Percentiles rank a stretch among this genome's conserved stretches.
These are phyloP conservation scores for Ectobius pallidus DNA, from an alignment of 2,888 invertebrate species.

Conservation along the genomic window DNA sequence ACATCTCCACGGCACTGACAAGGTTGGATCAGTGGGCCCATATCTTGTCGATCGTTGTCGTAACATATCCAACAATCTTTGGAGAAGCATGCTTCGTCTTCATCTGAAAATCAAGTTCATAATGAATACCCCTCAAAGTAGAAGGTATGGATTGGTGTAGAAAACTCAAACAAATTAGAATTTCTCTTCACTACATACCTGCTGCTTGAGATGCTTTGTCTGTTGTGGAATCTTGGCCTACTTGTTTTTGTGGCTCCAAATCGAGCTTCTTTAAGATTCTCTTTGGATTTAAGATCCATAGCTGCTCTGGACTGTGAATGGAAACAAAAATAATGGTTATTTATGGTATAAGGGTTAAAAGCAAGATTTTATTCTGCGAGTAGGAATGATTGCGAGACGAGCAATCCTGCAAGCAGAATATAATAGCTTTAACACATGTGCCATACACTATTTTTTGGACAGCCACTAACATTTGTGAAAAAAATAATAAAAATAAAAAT, in stretches of 20 bases:
- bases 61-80: conserved; percentile 95
- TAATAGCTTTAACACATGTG: too few species aligned
- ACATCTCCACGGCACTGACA: conserved; percentile 92
- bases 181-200: too few species aligned
- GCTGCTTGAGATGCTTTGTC: conserved; percentile 21
- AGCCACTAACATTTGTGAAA: too few species aligned
- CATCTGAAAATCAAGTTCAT: neutral
- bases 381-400: too few species aligned
- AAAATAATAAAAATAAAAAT: too few species aligned
- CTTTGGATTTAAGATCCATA: conserved; percentile 93
- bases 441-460: too few species aligned
- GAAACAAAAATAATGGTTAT: too few species aligned
- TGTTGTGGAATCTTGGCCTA: conserved; percentile 12
- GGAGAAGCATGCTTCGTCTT: conserved; percentile 55
- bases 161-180: too few species aligned
- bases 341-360: too few species aligned
- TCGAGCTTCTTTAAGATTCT: conserved; percentile 74
- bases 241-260: conserved; percentile 44
- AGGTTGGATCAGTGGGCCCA: conserved; percentile 81
- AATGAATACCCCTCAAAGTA: neutral
- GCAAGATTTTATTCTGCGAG: too few species aligned
- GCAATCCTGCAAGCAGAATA: too few species aligned
- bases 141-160: too few species aligned
- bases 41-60: conserved; percentile 77
- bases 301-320: conserved; percentile 79